Base-by-base conservation (phyloP, 2,113 vertebrate genomes). In the Pluvialis apricaria region DNA sequence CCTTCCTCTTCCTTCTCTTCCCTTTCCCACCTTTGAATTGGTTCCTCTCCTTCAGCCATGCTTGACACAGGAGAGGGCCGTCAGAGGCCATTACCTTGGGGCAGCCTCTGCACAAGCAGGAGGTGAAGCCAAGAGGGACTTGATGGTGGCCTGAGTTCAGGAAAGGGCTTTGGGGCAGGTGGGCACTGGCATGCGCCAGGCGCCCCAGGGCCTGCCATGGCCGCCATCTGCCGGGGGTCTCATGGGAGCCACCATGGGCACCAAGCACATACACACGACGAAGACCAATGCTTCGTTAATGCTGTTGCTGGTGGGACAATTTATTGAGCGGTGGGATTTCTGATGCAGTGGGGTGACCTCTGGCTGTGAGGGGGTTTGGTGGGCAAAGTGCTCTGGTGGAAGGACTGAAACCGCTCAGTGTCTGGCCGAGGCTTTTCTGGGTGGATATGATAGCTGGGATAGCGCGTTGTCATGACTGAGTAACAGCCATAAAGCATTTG, bases 221-320 rank as follows among this genome's bases (percentile, higher is more conserved):
- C 70, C 80, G 8, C 26, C 26, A 6, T 28, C 52, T 57, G 40
- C 5, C 0, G 0, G 44, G 29, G 18, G 11, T 13, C 45, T 61
- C 0, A 0, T 0, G 0, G 71, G 65, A 82, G 24, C 32, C 0
- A 0, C 44, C 0, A 0, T 6, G 51, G 49, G 15, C 79, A 7
- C 45, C 13, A 3, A 11, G 64, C 5, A 16, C 1, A 4, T 2
- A 2, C 0, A 0, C 22, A 4, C 0, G 0, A 47, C 38, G 4
- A 2, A 51, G 42, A 40, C 28, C 1, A 8, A 8, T 4, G n/a
- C 5, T 40, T 8, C 2, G 0, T 45, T 29, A 1, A 2, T 18
- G 51, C 9, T 14, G 64, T 13, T 13, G 15, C 42, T 55, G 4
- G 2, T 0, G 0, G n/a, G 32, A 2, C 1, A 2, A 4, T 1